These are phyloP conservation scores for Rhizomys pruinosus DNA, from an alignment of 2,113 vertebrate genomes.

Conservation along the genomic window DNA sequence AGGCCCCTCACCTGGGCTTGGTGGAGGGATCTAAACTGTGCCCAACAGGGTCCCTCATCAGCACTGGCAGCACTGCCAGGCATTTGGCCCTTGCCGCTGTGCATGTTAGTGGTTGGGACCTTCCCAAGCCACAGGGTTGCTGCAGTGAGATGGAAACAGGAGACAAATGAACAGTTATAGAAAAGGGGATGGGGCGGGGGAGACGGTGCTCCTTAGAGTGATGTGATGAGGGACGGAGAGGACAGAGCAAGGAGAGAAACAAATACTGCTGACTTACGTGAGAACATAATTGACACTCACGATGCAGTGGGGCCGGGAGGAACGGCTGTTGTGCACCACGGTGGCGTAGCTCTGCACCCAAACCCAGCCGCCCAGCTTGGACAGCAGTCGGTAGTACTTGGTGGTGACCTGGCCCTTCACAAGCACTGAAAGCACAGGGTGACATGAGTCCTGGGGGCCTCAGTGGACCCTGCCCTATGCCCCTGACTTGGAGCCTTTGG, in stretches of 20 bases:
- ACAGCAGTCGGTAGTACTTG: conserved; percentile 95
- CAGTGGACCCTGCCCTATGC: not conserved
- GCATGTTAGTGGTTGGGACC: too few relatives aligned
- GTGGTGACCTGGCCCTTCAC: conserved; percentile 97
- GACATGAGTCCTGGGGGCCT: not conserved
- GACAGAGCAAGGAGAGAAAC: conserved; percentile 73
- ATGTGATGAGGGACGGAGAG: not conserved
- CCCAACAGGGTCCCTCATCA: not conserved
- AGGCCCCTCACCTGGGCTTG: not conserved
- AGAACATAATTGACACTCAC: conserved; percentile 99
- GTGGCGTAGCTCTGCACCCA: conserved; percentile 98
- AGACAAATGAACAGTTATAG: conserved; percentile 56
- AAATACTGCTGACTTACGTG: conserved; percentile 92
- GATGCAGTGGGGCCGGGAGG: conserved; percentile 97
- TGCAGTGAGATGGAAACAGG: not conserved
- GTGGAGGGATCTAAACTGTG: rapidly evolving
- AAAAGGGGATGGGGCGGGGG: not conserved
- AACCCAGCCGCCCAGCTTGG: conserved; percentile 96
- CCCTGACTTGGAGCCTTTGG: not conserved
- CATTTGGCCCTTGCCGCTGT: not conserved
- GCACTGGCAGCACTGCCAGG: rapidly evolving
- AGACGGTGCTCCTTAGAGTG: rapidly evolving
- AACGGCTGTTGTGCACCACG: conserved; percentile 96
- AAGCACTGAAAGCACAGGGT: conserved; percentile 88
- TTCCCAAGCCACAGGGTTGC: not conserved